Evolutionary conservation across 2,113 vertebrate genomes (phyloP).

Genomic region (Rhizomys pruinosus): DNA sequence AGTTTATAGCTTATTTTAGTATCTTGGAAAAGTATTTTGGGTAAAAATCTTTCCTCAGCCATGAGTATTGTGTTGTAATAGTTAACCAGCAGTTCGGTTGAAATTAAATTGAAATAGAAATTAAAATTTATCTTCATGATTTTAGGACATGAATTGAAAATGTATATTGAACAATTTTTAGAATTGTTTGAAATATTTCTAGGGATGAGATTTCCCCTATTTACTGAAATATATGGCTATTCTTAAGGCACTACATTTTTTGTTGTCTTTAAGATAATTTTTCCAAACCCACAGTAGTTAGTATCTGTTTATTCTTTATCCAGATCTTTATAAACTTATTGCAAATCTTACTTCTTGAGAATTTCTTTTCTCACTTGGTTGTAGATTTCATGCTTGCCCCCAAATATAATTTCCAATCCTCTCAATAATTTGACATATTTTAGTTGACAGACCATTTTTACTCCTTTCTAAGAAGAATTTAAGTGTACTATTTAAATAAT

Average conservation of each 20-base stretch:
- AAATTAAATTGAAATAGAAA: neutral
- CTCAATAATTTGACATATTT: neutral
- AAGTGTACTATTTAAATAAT: neutral
- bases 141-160: neutral
- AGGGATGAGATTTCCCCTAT: neutral
- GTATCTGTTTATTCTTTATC: neutral
- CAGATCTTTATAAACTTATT: neutral
- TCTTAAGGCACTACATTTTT: neutral
- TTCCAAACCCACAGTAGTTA: neutral
- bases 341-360: neutral
- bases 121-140: neutral
- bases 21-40: neutral
- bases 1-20: neutral
- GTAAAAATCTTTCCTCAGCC: constrained; percentile 4
- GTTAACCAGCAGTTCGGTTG: neutral
- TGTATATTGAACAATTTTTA: neutral
- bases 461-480: neutral
- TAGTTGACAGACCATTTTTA: neutral
- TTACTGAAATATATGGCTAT: neutral
- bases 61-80: neutral
- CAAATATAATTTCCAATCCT: constrained; percentile 1
- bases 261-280: neutral
- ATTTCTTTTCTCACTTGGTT: neutral
- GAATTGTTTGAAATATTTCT: neutral
- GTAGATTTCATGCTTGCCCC: neutral